Conservation (phyloP, 35 echinoderm and acorn worm species). For the Ophioderma brevispina region DNA sequence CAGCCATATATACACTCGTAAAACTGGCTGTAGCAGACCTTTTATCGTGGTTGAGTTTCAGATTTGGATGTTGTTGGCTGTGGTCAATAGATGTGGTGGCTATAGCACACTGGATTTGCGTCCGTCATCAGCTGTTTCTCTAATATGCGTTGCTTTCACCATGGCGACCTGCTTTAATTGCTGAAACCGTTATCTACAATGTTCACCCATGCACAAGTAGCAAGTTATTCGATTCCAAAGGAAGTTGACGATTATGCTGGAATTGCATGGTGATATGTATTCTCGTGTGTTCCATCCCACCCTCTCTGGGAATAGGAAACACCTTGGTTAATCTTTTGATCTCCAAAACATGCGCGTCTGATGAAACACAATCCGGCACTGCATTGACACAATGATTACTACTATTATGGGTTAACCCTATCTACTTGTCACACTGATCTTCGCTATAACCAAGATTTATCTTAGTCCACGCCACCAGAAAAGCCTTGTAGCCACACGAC, state of each 20-base stretch:
- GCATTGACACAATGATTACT: constrained; percentile 14
- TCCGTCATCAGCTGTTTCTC: constrained; percentile 40
- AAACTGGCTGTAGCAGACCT: neutral
- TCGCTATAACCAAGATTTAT: constrained; percentile 43
- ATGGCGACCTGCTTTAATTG: constrained; percentile 76
- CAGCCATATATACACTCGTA: constrained; percentile 53
- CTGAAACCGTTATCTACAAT: constrained; percentile 61
- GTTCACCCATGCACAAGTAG: constrained; percentile 32
- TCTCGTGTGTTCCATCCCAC: constrained; percentile 37
- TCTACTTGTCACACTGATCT: constrained; percentile 20
- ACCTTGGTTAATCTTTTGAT: constrained; percentile 42
- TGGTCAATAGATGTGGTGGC: constrained; percentile 57
- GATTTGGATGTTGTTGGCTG: constrained; percentile 58
- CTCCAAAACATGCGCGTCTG: constrained; percentile 55
- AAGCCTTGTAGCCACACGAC: neutral
- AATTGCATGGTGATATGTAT: constrained; percentile 43
- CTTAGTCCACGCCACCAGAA: constrained; percentile 15
- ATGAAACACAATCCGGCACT: neutral
- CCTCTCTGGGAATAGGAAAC: constrained; percentile 32
- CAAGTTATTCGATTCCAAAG: constrained; percentile 24
- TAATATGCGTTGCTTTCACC: constrained; percentile 46
- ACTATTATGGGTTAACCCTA: constrained; percentile 8
- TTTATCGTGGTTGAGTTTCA: constrained; percentile 36
- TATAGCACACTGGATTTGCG: constrained; percentile 26
- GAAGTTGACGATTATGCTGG: constrained; percentile 21